A percentile compares a stretch with the other conserved stretches of the same genome.
phyloP scores from a whole-genome alignment of 2,113 vertebrate species.

The Capreolus pygargus region DNA sequence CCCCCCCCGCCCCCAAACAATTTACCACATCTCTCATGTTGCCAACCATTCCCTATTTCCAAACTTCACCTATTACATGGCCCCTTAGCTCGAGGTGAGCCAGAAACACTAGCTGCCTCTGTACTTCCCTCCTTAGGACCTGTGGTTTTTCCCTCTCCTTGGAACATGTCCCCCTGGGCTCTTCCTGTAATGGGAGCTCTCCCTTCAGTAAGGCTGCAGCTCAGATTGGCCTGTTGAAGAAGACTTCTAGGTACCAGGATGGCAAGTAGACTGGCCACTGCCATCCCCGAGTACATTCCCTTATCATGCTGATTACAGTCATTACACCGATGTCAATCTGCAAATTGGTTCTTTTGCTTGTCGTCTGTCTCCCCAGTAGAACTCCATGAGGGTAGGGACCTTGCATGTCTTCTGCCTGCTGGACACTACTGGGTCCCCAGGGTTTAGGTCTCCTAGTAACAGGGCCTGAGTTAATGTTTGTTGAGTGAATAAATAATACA shows the following conservation, averaged over 20 bases:
- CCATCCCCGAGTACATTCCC: not conserved
- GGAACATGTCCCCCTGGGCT: not conserved
- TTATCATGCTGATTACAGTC: not conserved
- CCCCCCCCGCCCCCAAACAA: no score
- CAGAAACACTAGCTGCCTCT: not conserved
- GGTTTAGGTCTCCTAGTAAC: not conserved
- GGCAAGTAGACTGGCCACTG: not conserved
- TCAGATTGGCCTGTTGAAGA: not conserved
- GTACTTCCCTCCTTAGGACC: not conserved
- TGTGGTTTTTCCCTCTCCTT: not conserved
- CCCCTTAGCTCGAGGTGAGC: not conserved
- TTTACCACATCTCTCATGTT: not conserved
- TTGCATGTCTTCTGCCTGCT: not conserved
- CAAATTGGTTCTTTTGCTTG: not conserved
- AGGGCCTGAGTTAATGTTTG: not conserved
- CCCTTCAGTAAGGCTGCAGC: not conserved
- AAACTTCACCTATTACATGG: accelerated
- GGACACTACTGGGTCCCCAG: not conserved
- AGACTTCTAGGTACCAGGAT: not conserved
- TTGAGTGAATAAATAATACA: not conserved
- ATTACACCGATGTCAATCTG: not conserved
- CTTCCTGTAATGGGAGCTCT: not conserved
- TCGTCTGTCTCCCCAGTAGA: not conserved
- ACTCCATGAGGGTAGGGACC: not conserved
- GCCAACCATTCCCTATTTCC: accelerated